Conservation (phyloP, 2,797 vertebrate species). For the Pogonophryne albipinna region DNA sequence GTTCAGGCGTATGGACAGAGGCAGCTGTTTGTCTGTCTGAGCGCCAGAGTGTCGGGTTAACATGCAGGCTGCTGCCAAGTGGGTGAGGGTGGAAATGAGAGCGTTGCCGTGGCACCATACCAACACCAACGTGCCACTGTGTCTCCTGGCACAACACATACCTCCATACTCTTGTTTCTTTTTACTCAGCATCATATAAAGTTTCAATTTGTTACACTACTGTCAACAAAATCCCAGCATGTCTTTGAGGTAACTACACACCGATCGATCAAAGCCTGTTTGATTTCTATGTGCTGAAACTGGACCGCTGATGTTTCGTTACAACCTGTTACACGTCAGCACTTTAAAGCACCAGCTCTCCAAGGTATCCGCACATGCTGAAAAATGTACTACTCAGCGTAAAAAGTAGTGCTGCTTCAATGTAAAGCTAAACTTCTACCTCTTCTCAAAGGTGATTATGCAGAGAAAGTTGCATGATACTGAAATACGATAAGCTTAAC, state of each 20-base stretch:
- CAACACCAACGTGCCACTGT: slow-evolving; percentile 32
- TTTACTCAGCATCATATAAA: slow-evolving; percentile 16
- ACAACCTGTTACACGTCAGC: slow-evolving; percentile 5
- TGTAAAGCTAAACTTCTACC: no score
- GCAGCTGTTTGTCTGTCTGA: slow-evolving; percentile 50
- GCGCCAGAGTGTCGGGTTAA: slow-evolving; percentile 70
- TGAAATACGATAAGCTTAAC: background rate
- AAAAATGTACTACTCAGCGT: background rate
- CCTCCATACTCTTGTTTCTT: slow-evolving; percentile 8
- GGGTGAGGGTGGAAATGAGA: slow-evolving; percentile 72
- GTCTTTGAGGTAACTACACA: background rate
- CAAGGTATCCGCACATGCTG: background rate
- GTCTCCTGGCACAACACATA: slow-evolving; percentile 16
- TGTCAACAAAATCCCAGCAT: slow-evolving; percentile 26
- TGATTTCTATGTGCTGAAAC: no score
- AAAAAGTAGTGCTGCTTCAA: no score
- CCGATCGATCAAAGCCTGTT: slow-evolving; percentile 5
- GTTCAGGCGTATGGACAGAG: slow-evolving; percentile 48
- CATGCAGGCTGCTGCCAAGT: slow-evolving; percentile 68
- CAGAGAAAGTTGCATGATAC: background rate
- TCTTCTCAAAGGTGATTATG: background rate
- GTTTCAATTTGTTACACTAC: slow-evolving; percentile 38
- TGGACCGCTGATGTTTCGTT: background rate
- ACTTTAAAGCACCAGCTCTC: background rate
- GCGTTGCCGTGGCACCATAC: slow-evolving; percentile 36